Conservation (phyloP, 2,797 vertebrate species). For the Chloroceryle inda region DNA sequence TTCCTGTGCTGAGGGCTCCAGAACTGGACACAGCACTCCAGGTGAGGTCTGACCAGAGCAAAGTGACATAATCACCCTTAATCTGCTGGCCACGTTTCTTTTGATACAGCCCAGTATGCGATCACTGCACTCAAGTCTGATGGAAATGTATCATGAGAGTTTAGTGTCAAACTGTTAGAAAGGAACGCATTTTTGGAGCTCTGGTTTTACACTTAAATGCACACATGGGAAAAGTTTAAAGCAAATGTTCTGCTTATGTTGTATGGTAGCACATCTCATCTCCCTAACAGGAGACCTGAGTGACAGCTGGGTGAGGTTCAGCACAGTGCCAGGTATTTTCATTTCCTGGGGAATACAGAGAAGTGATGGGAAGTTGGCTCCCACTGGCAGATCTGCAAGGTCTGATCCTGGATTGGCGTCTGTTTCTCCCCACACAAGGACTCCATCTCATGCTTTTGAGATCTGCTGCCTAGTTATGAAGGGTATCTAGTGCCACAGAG, state of each 20-base stretch:
- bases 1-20: too few relatives aligned
- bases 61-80: too few relatives aligned
- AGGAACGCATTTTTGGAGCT: not conserved
- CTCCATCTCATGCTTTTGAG: not conserved
- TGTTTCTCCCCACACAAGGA: not conserved
- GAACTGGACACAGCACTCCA: too few relatives aligned
- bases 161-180: not conserved
- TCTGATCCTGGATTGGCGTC: rapidly evolving
- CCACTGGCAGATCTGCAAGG: not conserved
- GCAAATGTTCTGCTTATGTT: not conserved
- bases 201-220: not conserved
- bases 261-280: not conserved
- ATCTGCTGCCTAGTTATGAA: not conserved
- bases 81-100: too few relatives aligned
- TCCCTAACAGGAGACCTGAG: not conserved
- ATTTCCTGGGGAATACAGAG: not conserved
- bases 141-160: not conserved
- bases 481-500: not conserved
- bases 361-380: not conserved
- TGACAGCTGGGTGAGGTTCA: not conserved
- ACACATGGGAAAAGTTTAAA: not conserved
- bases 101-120: too few relatives aligned
- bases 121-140: not conserved
- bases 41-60: too few relatives aligned
- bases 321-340: not conserved